phyloP scores from a whole-genome alignment of 2,888 invertebrate species.

The Artemia sinica region DNA sequence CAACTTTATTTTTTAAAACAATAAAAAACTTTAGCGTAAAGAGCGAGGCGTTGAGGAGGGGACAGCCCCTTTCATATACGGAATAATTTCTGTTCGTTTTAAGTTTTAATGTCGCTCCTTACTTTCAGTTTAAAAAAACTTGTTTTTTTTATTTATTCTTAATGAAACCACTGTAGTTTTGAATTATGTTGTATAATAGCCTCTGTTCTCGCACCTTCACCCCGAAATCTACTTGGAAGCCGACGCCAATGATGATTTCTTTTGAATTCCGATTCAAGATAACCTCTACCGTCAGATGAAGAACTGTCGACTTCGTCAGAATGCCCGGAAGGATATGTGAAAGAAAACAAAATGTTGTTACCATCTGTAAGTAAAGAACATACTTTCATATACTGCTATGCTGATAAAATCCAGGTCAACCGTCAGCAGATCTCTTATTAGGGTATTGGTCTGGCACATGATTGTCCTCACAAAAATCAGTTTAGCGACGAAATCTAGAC shows the following conservation, averaged over 20 bases:
- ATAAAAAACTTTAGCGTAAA: too few species aligned
- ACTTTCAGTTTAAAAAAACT: too few species aligned
- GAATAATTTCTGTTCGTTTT: too few species aligned
- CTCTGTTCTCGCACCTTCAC: constrained; percentile 1
- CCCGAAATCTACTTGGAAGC: neutral
- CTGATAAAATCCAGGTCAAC: neutral
- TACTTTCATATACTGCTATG: neutral
- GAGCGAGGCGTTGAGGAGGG: too few species aligned
- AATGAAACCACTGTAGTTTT: neutral
- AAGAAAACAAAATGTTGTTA: neutral
- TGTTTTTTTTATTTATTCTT: too few species aligned
- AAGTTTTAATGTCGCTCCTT: too few species aligned
- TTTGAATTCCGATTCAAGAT: neutral
- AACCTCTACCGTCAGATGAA: neutral
- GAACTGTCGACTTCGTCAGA: neutral
- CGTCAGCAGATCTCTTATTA: neutral
- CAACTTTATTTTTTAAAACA: too few species aligned
- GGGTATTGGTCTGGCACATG: neutral
- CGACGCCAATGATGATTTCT: neutral
- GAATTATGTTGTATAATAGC: neutral
- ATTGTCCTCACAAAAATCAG: neutral
- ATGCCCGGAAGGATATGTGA: constrained; percentile 1
- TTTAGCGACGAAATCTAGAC: neutral
- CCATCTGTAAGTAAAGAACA: neutral
- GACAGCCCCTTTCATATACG: too few species aligned